These are phyloP conservation scores for Microcebus griseorufus DNA, from an alignment of 2,113 vertebrate genomes.

Conservation along the genomic window DNA sequence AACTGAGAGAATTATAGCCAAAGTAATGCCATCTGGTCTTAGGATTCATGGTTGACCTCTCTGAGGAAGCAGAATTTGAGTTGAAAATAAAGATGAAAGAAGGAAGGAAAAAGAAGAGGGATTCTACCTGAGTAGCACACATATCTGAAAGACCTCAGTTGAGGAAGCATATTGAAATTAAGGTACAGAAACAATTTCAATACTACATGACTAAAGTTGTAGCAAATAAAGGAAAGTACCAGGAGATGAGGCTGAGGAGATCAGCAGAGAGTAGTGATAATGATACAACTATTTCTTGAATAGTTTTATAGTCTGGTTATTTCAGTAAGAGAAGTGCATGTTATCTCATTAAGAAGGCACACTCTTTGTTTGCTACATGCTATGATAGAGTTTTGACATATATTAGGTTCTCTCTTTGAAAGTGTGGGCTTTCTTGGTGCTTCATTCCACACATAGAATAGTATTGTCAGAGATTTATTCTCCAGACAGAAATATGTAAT, in stretches of 20 bases:
- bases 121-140: neutral
- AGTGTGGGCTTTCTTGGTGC: neutral
- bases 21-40: neutral
- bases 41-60: neutral
- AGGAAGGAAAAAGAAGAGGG: neutral
- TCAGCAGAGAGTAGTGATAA: neutral
- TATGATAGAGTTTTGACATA: neutral
- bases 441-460: neutral
- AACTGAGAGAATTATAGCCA: neutral
- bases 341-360: neutral
- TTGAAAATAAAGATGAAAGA: neutral
- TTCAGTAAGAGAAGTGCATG: neutral
- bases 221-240: too few relatives aligned
- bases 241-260: neutral
- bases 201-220: neutral
- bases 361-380: neutral
- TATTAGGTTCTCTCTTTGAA: neutral
- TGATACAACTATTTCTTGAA: neutral
- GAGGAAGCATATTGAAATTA: neutral
- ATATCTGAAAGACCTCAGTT: neutral
- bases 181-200: neutral
- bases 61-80: neutral
- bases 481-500: constrained; percentile 39
- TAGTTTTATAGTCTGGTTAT: neutral
- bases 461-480: constrained; percentile 30